These are phyloP conservation scores for Drosophila engyochracea DNA, from an alignment of 2,888 invertebrate genomes.

Conservation along the genomic window DNA sequence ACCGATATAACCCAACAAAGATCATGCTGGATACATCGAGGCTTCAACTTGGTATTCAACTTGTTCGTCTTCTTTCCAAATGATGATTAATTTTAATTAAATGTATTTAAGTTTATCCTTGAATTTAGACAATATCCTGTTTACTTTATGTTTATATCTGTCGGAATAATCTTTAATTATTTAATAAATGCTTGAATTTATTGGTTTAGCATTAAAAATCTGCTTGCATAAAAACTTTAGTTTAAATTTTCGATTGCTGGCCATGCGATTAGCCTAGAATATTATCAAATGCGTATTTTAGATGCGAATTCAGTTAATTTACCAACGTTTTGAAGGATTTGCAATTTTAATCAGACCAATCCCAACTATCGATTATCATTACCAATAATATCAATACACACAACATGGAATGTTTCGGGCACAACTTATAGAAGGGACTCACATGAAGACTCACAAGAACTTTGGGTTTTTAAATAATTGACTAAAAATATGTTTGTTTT, in stretches of 20 bases:
- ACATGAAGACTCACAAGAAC: constrained; percentile 39
- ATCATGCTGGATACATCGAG: constrained; percentile 39
- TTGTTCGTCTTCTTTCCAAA: constrained; percentile 12
- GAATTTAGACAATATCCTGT: constrained; percentile 26
- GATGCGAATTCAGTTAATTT: constrained; percentile 43
- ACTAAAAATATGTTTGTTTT: constrained; percentile 47
- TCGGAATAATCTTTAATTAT: constrained; percentile 54
- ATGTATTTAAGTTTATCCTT: constrained; percentile 25
- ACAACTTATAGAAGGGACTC: constrained; percentile 45
- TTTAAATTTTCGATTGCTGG: constrained; percentile 25
- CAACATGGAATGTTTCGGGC: constrained; percentile 57
- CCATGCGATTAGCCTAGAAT: constrained; percentile 47
- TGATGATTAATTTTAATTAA: constrained; percentile 30
- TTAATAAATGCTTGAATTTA: constrained; percentile 69
- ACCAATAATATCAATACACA: constrained; percentile 47
- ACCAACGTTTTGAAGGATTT: constrained; percentile 20
- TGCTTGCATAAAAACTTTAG: constrained; percentile 59
- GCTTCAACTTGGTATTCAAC: constrained; percentile 8
- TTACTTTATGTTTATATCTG: constrained; percentile 31
- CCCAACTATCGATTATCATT: constrained; percentile 19
- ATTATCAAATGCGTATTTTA: constrained; percentile 54
- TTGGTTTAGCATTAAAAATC: constrained; percentile 60
- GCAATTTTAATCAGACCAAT: constrained; percentile 17
- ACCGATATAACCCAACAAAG: constrained; percentile 41
- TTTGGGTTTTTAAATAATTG: constrained; percentile 62